phyloP scores from a whole-genome alignment of 2,888 invertebrate genomes.

The Drosophila neotestacea region DNA sequence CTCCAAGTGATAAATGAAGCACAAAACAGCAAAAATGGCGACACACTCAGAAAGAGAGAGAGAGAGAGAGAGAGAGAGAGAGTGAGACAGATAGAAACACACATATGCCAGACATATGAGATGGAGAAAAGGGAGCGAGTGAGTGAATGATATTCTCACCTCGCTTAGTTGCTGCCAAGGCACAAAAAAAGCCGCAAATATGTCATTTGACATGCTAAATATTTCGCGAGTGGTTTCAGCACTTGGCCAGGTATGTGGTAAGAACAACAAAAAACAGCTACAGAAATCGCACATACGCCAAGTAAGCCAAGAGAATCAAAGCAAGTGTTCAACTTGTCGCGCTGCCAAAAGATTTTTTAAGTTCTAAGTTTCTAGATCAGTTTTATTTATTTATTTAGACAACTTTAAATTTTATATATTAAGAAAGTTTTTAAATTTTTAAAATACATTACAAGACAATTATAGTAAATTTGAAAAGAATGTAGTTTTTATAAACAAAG shows the following conservation, averaged over 20 bases:
- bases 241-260: constrained; percentile 52
- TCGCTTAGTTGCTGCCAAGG: constrained; percentile 47
- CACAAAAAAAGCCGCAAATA: constrained; percentile 71
- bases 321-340: neutral
- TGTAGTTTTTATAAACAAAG: too few relatives aligned
- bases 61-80: constrained; percentile 12
- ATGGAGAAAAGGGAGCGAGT: neutral
- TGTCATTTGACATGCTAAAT: constrained; percentile 82
- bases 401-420: too few relatives aligned
- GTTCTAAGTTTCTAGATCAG: neutral
- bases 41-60: constrained; percentile 21
- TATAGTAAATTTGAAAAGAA: too few relatives aligned
- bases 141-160: constrained; percentile 37
- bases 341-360: neutral
- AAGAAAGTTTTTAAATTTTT: too few relatives aligned
- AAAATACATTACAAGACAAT: too few relatives aligned
- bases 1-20: constrained; percentile 78
- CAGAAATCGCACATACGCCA: constrained; percentile 51
- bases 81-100: constrained; percentile 7
- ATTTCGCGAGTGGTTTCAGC: constrained; percentile 64
- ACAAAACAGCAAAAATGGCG: constrained; percentile 70
- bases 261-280: constrained; percentile 28
- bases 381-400: too few relatives aligned
- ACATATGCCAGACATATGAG: constrained; percentile 19
- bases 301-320: constrained; percentile 27